These are phyloP conservation scores for Ecdyonurus torrentis DNA, from an alignment of 2,888 invertebrate genomes.

Conservation along the genomic window DNA sequence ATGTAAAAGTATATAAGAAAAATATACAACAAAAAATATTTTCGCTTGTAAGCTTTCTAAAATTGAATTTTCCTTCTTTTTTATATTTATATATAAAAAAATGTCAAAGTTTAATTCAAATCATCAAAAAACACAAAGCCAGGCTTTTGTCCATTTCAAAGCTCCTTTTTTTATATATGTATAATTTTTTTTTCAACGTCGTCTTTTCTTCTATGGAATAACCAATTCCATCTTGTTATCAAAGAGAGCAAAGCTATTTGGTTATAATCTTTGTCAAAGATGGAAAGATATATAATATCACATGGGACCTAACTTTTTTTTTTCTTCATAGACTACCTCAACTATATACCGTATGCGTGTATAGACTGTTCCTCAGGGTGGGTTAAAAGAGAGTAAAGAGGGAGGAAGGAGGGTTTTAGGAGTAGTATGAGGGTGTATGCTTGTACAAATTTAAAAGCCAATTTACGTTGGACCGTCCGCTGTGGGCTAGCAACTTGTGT, in stretches of 20 bases:
- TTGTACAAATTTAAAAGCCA: conserved; percentile 2
- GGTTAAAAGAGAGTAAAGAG: background rate
- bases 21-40: too few relatives aligned
- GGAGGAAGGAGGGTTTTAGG: too few relatives aligned
- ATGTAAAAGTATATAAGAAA: too few relatives aligned
- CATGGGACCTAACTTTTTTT: background rate
- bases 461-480: background rate
- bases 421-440: too few relatives aligned
- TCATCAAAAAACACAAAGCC: background rate
- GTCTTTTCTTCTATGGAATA: background rate
- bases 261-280: background rate
- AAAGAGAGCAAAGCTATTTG: background rate
- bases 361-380: background rate
- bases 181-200: background rate
- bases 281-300: background rate
- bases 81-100: background rate
- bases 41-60: background rate
- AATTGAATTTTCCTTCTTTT: background rate
- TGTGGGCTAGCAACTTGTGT: background rate
- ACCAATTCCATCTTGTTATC: background rate
- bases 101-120: background rate
- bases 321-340: background rate
- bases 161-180: background rate
- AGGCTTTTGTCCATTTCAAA: background rate
- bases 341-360: background rate